Evolutionary conservation across 2,113 vertebrate species (phyloP), one percentile per base, ranked within the genome.

Genomic region (Heterotilapia buettikoferi): DNA sequence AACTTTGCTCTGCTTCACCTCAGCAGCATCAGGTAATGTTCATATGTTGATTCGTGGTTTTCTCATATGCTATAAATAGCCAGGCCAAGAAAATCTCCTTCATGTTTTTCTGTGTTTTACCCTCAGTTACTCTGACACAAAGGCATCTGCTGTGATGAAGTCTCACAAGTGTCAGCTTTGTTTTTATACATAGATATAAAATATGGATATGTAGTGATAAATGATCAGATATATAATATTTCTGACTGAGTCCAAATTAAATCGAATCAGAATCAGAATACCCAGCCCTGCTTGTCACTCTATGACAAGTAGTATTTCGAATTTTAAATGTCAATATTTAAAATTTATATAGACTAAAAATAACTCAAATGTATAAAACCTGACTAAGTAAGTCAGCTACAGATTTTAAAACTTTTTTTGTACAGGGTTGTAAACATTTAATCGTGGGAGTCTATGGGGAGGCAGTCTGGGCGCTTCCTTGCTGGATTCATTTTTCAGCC

Each of bases 321-420:
- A 21, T 40, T 40, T 71, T 71, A 73, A 18, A 45, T 73, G 3
- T 76, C 8, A 76, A 29, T 47, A 47, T 45, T 63, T 63, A 63
- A 63, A 47, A 29, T 50, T 1, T 78, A 78, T 18, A n/a, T 50
- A 5, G 6, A 78, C 1, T 31, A 31, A 31, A 50, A 31, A 5
- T 12, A 19, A 12, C 24, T 7, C 9, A 47, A 29, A 29, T 31
- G 4, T 18, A 38, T 21, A 66, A 68, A 38, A 5, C 9, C 24
- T 19, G 24, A 78, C 26, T 1, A 31, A n/a, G 63, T 0, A 40
- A 6, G 18, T n/a, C 16, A 52, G 45, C 45, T 47, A 52, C 0
- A 29, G 4, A 76, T 50, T 47, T 76, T 47, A 31, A 12, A 47
- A 47, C 21, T 45, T 73, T 16, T 68, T 43, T 71, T 24, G 66